phyloP scores from a whole-genome alignment of 2,888 invertebrate genomes.

The Cryptocheilus praepositus region DNA sequence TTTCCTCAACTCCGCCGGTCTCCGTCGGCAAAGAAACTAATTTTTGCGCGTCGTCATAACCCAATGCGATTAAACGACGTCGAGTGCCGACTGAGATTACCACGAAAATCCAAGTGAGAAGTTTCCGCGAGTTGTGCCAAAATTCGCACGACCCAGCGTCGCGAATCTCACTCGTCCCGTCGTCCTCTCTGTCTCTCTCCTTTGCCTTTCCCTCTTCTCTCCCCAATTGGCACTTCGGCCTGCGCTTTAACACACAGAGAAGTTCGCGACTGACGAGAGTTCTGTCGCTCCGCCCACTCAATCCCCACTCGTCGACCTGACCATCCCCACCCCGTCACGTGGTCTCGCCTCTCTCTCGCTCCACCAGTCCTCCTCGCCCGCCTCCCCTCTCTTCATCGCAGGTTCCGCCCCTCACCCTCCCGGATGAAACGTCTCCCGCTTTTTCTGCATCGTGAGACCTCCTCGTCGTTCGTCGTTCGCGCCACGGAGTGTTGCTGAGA shows the following conservation, averaged over 20 bases:
- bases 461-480: constrained; percentile 67
- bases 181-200: constrained; percentile 25
- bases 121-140: constrained; percentile 66
- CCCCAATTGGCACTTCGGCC: constrained; percentile 63
- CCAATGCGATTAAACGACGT: constrained; percentile 46
- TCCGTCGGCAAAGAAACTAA: no score
- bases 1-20: no score
- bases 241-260: constrained; percentile 62
- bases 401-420: constrained; percentile 42
- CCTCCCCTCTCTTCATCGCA: constrained; percentile 67
- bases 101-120: constrained; percentile 56
- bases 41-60: constrained; percentile 33
- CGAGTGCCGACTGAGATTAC: constrained; percentile 47
- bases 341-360: constrained; percentile 77
- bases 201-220: constrained; percentile 25
- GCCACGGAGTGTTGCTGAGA: constrained; percentile 70
- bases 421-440: constrained; percentile 35
- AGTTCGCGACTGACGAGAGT: constrained; percentile 63
- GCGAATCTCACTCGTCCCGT: constrained; percentile 45
- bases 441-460: constrained; percentile 55
- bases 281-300: constrained; percentile 40
- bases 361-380: constrained; percentile 73
- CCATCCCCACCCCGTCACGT: constrained; percentile 74
- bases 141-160: constrained; percentile 63
- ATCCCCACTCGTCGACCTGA: constrained; percentile 65